These are phyloP conservation scores for Grantiella picta DNA, from an alignment of 2,113 vertebrate genomes.

Conservation along the genomic window DNA sequence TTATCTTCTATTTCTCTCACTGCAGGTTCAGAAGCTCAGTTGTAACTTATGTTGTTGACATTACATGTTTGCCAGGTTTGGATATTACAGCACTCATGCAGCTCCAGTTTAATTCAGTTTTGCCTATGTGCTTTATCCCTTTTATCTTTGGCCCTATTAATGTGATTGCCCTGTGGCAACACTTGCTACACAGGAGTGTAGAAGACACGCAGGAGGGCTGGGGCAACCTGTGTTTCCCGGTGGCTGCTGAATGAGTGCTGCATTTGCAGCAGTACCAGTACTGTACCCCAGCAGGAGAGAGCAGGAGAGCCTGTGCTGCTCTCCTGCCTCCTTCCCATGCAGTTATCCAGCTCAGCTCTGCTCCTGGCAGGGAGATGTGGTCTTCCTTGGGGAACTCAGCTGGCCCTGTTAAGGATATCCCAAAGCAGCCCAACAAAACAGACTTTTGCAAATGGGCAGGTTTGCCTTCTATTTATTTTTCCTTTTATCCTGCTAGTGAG, in stretches of 20 bases:
- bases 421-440: neutral
- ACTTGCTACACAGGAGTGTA: no score
- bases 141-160: slow-evolving; percentile 41
- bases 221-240: neutral
- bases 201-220: neutral
- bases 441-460: neutral
- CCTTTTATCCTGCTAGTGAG: neutral
- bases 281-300: neutral
- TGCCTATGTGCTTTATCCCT: neutral
- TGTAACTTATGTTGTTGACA: neutral
- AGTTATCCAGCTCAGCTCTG: neutral
- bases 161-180: neutral
- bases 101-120: slow-evolving; percentile 45
- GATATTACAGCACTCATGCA: slow-evolving; percentile 8
- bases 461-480: slow-evolving; percentile 14
- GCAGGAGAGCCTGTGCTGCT: neutral
- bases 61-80: slow-evolving; percentile 26
- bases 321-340: neutral
- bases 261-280: neutral
- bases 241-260: neutral
- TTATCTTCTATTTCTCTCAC: neutral
- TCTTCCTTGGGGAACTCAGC: neutral
- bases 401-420: neutral
- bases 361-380: neutral
- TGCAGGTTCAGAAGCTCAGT: neutral